These are phyloP conservation scores for Cuniculus paca DNA, from an alignment of 2,797 vertebrate species.

Conservation along the genomic window DNA sequence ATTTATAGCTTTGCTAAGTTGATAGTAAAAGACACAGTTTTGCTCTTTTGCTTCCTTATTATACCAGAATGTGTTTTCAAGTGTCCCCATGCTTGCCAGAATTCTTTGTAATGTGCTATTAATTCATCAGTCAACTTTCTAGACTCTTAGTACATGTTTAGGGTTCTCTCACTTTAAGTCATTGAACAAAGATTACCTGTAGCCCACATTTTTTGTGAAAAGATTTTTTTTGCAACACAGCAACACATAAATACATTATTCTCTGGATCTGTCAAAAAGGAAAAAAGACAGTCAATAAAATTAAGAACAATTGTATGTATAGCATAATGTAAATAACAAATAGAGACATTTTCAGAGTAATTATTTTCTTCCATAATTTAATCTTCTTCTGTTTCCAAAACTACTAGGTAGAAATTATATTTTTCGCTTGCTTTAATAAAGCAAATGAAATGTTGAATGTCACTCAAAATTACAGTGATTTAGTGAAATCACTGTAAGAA, in stretches of 20 bases:
- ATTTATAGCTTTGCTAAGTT: neutral
- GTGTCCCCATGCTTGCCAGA: neutral
- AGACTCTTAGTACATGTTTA: neutral
- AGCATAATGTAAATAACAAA: neutral
- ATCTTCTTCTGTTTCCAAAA: neutral
- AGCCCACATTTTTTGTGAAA: neutral
- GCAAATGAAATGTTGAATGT: neutral
- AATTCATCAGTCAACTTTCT: neutral
- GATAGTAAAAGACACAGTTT: neutral
- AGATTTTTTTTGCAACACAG: neutral
- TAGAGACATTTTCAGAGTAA: neutral
- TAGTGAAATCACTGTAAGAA: neutral
- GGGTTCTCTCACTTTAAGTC: neutral
- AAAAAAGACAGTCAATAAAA: neutral
- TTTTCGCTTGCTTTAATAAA: neutral
- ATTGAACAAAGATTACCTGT: neutral
- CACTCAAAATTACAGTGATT: neutral
- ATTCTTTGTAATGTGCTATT: neutral
- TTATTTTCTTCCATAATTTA: neutral
- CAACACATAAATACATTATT: neutral
- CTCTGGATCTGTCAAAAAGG: neutral
- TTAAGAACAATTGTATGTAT: neutral
- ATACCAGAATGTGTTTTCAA: slow-evolving; percentile 9
- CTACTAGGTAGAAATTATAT: neutral
- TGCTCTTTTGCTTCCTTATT: slow-evolving; percentile 1